A percentile compares a stretch with the other conserved stretches of the same genome.
phyloP scores from a whole-genome alignment of 2,888 invertebrate genomes.

The Tinea trinotella region DNA sequence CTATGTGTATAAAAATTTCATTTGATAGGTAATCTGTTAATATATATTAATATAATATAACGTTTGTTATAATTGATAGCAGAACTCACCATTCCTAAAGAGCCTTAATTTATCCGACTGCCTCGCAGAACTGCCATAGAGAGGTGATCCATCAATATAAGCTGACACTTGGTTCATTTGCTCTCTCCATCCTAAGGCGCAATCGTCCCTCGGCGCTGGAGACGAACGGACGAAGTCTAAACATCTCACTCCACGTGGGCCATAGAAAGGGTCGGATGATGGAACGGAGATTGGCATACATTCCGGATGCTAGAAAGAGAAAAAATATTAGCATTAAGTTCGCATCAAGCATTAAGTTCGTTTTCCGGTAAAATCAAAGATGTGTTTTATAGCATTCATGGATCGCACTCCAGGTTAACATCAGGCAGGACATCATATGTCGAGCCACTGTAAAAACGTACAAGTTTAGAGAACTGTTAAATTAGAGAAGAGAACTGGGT shows the following conservation, averaged over 20 bases:
- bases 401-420: too few species aligned
- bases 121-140: constrained; percentile 84
- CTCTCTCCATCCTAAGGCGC: constrained; percentile 86
- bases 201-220: constrained; percentile 84
- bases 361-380: too few species aligned
- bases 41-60: too few species aligned
- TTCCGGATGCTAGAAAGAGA: constrained; percentile 79
- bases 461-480: too few species aligned
- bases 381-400: too few species aligned
- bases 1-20: too few species aligned
- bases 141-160: constrained; percentile 85
- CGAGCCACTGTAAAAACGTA: too few species aligned
- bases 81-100: constrained; percentile 80
- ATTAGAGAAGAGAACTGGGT: too few species aligned
- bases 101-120: constrained; percentile 82
- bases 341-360: background rate
- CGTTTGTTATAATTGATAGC: too few species aligned
- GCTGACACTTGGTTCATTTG: constrained; percentile 89
- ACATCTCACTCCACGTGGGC: constrained; percentile 79
- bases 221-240: constrained; percentile 88
- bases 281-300: constrained; percentile 87
- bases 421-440: too few species aligned
- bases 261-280: constrained; percentile 79
- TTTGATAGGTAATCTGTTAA: too few species aligned
- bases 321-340: too few species aligned